A percentile compares a stretch with the other conserved stretches of the same genome.
Conservation (phyloP, 2,797 vertebrate species). For the Enteromius trimaculatus region DNA sequence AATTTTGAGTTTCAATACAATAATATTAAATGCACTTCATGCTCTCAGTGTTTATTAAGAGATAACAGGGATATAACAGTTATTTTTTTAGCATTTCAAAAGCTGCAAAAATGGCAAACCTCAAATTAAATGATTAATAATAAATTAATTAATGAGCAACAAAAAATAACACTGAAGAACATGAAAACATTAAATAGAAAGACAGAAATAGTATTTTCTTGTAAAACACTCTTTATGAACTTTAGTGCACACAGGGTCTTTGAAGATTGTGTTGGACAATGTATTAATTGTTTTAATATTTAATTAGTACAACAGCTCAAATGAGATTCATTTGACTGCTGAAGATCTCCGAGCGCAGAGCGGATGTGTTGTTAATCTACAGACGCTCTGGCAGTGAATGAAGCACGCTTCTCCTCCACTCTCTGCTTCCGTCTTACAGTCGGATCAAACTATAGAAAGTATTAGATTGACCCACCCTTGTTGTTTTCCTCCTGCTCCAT, state of each 20-base stretch:
- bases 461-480: constrained; percentile 23
- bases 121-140: neutral
- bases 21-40: neutral
- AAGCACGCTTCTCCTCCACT: neutral
- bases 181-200: too few relatives aligned
- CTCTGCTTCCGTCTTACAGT: too few relatives aligned
- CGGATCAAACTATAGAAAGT: neutral
- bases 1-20: neutral
- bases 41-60: neutral
- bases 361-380: neutral
- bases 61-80: neutral
- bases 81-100: neutral
- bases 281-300: neutral
- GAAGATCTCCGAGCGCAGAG: too few relatives aligned
- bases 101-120: neutral
- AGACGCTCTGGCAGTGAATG: neutral
- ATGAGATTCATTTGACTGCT: neutral
- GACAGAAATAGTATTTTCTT: neutral
- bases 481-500: constrained; percentile 8
- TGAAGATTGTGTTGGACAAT: neutral
- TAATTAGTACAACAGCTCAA: neutral
- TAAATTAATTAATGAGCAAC: neutral
- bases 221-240: neutral
- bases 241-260: neutral
- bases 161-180: neutral